phyloP scores from a whole-genome alignment of 2,113 vertebrate genomes.

The Vimba vimba region DNA sequence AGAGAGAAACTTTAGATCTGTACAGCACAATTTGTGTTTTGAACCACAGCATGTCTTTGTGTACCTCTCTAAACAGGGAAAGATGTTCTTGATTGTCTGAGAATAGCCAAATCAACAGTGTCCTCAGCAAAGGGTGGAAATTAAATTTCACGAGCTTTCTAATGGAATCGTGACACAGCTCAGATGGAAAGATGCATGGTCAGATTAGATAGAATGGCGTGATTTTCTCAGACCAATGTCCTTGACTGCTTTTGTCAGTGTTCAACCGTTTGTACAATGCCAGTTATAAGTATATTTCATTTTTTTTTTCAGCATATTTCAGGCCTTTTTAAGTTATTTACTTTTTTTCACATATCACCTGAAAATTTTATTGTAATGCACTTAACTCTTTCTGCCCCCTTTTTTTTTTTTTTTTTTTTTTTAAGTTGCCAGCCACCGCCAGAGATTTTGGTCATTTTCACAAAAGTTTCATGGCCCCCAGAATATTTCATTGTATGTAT shows the following conservation, averaged over 20 bases:
- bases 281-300: constrained; percentile 38
- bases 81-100: constrained; percentile 53
- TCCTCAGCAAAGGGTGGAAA: constrained; percentile 57
- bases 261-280: constrained; percentile 47
- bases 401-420: too few relatives aligned
- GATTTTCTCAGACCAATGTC: constrained; percentile 60
- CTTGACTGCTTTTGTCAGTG: constrained; percentile 58
- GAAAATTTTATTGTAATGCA: background rate
- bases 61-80: background rate
- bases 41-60: background rate
- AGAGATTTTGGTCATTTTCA: too few relatives aligned
- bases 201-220: constrained; percentile 63
- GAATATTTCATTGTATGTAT: too few relatives aligned
- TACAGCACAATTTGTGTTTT: background rate
- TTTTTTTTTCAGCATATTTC: background rate
- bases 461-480: too few relatives aligned
- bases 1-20: background rate
- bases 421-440: too few relatives aligned
- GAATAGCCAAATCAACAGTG: constrained; percentile 53
- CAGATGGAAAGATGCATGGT: constrained; percentile 61
- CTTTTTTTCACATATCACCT: background rate
- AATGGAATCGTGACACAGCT: constrained; percentile 61
- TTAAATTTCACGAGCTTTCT: constrained; percentile 56
- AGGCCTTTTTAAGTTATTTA: background rate
- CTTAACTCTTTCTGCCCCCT: background rate